phyloP scores from a whole-genome alignment of 1,140 invertebrate species.

The Sycophila sp. region DNA sequence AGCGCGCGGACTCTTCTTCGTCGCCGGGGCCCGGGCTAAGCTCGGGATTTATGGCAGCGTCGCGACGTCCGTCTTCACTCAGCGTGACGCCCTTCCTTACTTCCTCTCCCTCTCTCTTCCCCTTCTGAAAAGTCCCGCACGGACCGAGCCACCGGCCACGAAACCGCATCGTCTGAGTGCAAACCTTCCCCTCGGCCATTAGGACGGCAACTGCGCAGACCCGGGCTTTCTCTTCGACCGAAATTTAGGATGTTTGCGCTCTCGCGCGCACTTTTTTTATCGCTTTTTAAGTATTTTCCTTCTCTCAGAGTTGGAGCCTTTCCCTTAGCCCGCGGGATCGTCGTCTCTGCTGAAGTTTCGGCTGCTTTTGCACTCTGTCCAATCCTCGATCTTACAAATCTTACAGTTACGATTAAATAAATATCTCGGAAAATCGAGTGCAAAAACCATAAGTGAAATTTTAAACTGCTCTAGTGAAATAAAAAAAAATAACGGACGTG shows the following conservation, averaged over 20 bases:
- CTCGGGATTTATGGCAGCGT: slow-evolving; percentile 64
- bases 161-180: slow-evolving; percentile 40
- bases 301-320: neutral
- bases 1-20: slow-evolving; percentile 41
- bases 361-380: no score
- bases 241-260: slow-evolving; percentile 41
- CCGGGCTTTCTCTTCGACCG: slow-evolving; percentile 4
- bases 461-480: no score
- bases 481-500: no score
- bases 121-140: slow-evolving; percentile 23
- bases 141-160: slow-evolving; percentile 13
- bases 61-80: slow-evolving; percentile 68
- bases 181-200: slow-evolving; percentile 17
- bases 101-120: neutral
- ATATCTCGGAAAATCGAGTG: no score
- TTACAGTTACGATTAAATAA: no score
- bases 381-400: no score
- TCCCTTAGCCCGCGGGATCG: neutral
- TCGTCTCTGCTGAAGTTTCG: neutral
- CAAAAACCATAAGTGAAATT: no score
- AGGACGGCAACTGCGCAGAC: neutral
- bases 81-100: slow-evolving; percentile 62
- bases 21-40: slow-evolving; percentile 23
- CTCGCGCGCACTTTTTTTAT: slow-evolving; percentile 31
- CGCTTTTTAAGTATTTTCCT: slow-evolving; percentile 38